Conservation (phyloP, 2,888 invertebrate species). For the Scelioninae gen. 2 region DNA sequence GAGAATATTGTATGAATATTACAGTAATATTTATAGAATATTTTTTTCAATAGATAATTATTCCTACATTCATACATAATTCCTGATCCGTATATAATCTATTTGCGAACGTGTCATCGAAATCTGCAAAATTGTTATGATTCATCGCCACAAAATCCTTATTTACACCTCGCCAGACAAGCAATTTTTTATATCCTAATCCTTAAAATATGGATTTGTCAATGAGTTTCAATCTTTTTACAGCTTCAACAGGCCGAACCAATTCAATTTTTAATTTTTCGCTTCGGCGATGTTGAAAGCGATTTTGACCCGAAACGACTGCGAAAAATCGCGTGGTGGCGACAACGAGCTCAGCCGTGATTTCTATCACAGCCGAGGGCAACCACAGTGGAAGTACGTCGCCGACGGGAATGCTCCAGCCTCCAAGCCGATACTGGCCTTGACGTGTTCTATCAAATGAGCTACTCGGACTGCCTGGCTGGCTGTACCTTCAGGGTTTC, state of each 20-base stretch:
- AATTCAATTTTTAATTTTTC: conserved; percentile 4
- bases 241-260: background rate
- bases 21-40: no score
- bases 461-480: conserved; percentile 2
- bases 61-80: no score
- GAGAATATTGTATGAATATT: no score
- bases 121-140: no score
- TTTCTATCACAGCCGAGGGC: conserved; percentile 4
- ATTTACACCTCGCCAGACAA: no score
- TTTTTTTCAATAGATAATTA: no score
- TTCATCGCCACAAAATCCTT: no score
- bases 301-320: conserved; percentile 1
- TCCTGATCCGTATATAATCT: no score
- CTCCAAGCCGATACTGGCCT: conserved; percentile 19
- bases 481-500: conserved; percentile 5
- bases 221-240: no score
- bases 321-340: conserved; percentile 1
- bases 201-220: no score
- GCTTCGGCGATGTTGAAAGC: background rate
- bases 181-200: no score
- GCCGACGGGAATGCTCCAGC: conserved; percentile 8
- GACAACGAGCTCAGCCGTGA: conserved; percentile 7
- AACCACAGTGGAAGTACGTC: conserved; percentile 10
- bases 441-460: conserved; percentile 19
- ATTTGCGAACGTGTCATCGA: no score